Base-by-base conservation (phyloP, 2,888 invertebrate genomes). In the Thelaira solivaga region DNA sequence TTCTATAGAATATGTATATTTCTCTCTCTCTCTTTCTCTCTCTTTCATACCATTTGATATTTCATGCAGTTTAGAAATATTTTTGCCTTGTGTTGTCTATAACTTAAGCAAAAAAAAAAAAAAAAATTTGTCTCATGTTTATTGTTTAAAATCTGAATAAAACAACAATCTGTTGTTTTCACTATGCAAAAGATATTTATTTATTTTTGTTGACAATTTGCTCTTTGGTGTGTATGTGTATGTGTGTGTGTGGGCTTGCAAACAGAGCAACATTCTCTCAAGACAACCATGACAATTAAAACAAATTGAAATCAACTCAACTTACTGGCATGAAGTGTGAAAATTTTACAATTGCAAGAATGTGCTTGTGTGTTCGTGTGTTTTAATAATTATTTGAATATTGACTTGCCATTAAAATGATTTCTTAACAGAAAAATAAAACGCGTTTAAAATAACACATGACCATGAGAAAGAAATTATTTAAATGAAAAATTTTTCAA, bases 61-160 rank as follows among this genome's bases (percentile, higher is more conserved):
- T n/a, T n/a, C n/a, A n/a, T n/a, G n/a, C n/a, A 5, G 5, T 24
- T 22, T 2, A 45, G 4, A 13, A 47, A 20, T 39, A 13, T 29
- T 55, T n/a, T 13, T 31, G 39, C n/a, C 31, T 45, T 72, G 16
- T 57, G 64, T 22, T 72, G 55, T 45, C 39, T 64, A 18, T 10
- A 31, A 26, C n/a, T 36, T 34, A 34, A 71, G n/a, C n/a, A n/a
- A n/a, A n/a, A n/a, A n/a, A n/a, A n/a, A n/a, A n/a, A n/a, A n/a
- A n/a, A n/a, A n/a, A n/a, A 67, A 61, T 59, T 75, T 72, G 49
- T 72, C 67, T 72, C 62, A 68, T 61, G 76, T 67, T 72, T 67
- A 76, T 72, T 62, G 72, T 72, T 72, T 29, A 39, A 64, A 39
- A 69, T 69, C 22, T 65, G 47, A 39, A 51, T 34, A 59, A 43